Evolutionary conservation across 2,888 invertebrate genomes (phyloP), one percentile per base, ranked within the genome.

Genomic region (Sarcophaga rosellei): DNA sequence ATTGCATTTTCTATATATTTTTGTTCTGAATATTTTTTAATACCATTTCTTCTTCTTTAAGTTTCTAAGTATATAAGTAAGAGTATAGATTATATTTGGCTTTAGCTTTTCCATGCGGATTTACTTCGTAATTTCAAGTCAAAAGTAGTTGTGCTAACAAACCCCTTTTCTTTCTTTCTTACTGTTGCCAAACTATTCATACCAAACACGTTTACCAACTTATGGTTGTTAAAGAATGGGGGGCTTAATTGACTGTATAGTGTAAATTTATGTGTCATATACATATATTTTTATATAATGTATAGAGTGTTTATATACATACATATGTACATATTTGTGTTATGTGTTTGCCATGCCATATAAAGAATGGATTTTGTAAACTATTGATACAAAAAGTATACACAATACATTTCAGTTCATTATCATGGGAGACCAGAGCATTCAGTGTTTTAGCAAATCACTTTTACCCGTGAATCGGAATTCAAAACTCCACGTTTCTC

Each of bases 91-190:
- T 75, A 66, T 68, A 70, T 72, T 69, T 75, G 61, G 65, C 57
- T 80, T 80, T 75, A 65, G 75, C 79, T 70, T 84, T 75, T 84
- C 84, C 84, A 80, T 61, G 75, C 65, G 84, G 79, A 80, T 75
- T 79, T 78, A 3, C 72, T 61, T 23, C 68, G 65, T 59, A 79
- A 84, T 74, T 84, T 84, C 45, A 70, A 69, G 69, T 84, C 59
- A 75, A 84, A 84, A 80, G 75, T 70, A 70, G 63, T 78, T 70
- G 74, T 79, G 69, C 79, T 84, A 79, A 79, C 75, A 70, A 79
- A 75, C 75, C 68, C 68, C 74, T 74, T 84, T 81, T 83, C 44
- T 75, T 74, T 47, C 12, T 20, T 5, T 75, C 75, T 65, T 74
- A n/a, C 25, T 35, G 6, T 35, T 35, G 1, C 35, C 35, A 35